Conservation (phyloP, 1,140 invertebrate species). For the Bombus pyrosoma region DNA sequence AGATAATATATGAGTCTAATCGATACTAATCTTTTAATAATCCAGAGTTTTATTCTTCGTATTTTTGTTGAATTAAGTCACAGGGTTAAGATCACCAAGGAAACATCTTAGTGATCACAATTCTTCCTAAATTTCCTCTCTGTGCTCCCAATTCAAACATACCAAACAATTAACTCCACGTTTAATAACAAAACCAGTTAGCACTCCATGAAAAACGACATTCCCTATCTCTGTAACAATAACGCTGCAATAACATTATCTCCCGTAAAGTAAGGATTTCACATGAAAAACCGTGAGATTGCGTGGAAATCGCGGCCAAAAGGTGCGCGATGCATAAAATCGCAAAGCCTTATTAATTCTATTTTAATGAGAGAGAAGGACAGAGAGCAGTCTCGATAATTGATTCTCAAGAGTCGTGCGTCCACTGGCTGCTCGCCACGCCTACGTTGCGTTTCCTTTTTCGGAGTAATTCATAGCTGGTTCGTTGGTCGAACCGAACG, state of each 20-base stretch:
- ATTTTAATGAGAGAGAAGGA: slow-evolving; percentile 50
- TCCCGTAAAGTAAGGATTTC: background rate
- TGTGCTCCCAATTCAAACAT: no score
- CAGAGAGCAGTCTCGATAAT: slow-evolving; percentile 58
- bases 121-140: no score
- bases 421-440: slow-evolving; percentile 10
- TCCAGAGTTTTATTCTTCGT: no score
- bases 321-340: background rate
- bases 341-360: slow-evolving; percentile 47
- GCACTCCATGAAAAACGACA: background rate
- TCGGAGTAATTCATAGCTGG: background rate
- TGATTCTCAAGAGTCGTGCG: slow-evolving; percentile 62
- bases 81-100: no score
- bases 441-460: background rate
- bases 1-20: no score
- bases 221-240: no score
- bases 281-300: background rate
- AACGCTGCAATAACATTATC: no score
- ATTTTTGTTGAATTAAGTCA: no score
- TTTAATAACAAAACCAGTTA: background rate
- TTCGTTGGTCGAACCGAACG: background rate
- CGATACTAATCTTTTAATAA: no score
- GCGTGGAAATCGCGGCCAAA: background rate
- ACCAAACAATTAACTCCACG: no score
- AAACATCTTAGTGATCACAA: no score